phyloP scores from a whole-genome alignment of 1,140 invertebrate genomes.

The Cotesia vestalis region DNA sequence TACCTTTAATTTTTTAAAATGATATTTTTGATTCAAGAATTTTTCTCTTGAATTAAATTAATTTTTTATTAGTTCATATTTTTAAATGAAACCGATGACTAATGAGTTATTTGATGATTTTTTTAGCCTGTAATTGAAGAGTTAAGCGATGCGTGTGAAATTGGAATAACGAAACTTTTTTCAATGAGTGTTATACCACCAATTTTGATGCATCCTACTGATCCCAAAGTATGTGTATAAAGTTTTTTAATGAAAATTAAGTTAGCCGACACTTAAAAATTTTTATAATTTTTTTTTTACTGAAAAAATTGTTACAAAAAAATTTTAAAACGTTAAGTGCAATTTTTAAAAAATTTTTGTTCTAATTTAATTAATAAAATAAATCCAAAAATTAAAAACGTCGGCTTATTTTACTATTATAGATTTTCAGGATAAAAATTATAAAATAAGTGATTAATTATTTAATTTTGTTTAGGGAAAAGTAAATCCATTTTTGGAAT shows the following conservation, averaged over 20 bases:
- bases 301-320: too few species aligned
- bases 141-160: conserved; percentile 17
- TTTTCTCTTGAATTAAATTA: too few species aligned
- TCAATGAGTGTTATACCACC: conserved; percentile 65
- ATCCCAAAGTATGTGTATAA: conserved; percentile 63
- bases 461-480: conserved; percentile 51
- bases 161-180: conserved; percentile 56
- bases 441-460: neutral
- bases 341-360: too few species aligned
- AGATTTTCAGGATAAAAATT: neutral
- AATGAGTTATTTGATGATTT: conserved; percentile 15
- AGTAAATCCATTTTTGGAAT: conserved; percentile 58
- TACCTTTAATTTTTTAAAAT: too few species aligned
- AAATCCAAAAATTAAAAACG: too few species aligned
- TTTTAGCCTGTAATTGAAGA: conserved; percentile 28
- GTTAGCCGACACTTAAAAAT: too few species aligned
- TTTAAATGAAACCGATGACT: too few species aligned
- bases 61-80: too few species aligned
- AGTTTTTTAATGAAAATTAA: neutral
- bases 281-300: neutral
- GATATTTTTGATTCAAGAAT: too few species aligned
- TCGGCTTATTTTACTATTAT: too few species aligned
- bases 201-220: conserved; percentile 61
- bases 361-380: too few species aligned
- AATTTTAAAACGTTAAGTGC: too few species aligned